Base-by-base conservation (phyloP, 2,888 invertebrate genomes). In the Melitaea athalia region DNA sequence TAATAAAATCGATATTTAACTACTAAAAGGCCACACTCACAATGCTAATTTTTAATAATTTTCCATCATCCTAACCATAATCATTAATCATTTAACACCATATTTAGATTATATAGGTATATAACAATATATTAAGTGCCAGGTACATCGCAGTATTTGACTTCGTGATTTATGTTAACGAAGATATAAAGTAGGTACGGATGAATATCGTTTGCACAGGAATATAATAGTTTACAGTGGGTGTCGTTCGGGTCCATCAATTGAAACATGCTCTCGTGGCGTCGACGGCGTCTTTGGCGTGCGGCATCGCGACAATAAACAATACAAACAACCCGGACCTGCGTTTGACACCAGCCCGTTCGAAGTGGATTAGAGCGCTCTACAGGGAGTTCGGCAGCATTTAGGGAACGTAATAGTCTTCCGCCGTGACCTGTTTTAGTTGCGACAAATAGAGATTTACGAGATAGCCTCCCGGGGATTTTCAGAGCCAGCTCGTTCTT, bases 381-480 rank as follows among this genome's bases (percentile, higher is more conserved):
- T 86, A 86, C 85, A 81, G 91, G 86, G 90, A 89, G 87, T 90
- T 91, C 90, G 90, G 88, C 88, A 90, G 90, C 90, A 89, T 91
- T 92, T 91, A 90, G 91, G 89, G 87, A 89, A 80, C 90, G 91
- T 91, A 91, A 92, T 91, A 91, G 91, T 90, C 88, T 88, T 86
- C 87, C 86, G 85, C 89, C 87, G 92, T 92, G 92, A 92, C 92
- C 92, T 91, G 92, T 88, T 92, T 91, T 88, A 91, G 88, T 89
- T 89, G 91, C 89, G 89, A 92, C 92, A 92, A 92, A 92, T 92
- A 90, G 89, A 92, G 91, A 92, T 92, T 92, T 92, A 92, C 91
- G 86, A 84, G 84, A 89, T 87, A 85, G 88, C 88, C 83, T 81
- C 80, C 81, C 79, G 80, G 85, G 85, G 85, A 85, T 87, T 87